These are phyloP conservation scores for Spinus pinus DNA, from an alignment of 2,797 vertebrate species.

Conservation along the genomic window DNA sequence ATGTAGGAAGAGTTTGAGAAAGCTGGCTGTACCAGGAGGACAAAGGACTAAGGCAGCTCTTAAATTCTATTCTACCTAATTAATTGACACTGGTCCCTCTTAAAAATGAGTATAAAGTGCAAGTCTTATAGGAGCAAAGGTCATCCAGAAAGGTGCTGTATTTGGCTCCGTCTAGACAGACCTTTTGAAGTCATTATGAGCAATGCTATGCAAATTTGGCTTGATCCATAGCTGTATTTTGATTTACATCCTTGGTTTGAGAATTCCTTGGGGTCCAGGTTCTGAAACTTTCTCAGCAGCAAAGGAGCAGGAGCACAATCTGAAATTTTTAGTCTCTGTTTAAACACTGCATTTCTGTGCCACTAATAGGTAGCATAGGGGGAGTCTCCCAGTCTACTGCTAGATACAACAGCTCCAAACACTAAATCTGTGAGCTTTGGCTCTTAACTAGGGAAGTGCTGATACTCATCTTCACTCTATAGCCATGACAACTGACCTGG, in stretches of 20 bases:
- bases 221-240: neutral
- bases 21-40: neutral
- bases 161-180: neutral
- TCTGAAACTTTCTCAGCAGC: neutral
- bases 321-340: neutral
- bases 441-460: neutral
- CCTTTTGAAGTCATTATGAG: neutral
- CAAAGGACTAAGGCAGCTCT: neutral
- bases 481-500: neutral
- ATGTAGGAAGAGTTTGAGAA: neutral
- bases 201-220: neutral
- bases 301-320: neutral
- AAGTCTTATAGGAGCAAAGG: neutral
- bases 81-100: neutral
- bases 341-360: neutral
- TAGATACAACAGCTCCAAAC: neutral
- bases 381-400: neutral
- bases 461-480: neutral
- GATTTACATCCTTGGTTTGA: neutral
- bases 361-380: neutral
- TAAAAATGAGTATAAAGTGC: neutral
- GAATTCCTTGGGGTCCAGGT: neutral
- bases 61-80: neutral
- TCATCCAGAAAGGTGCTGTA: neutral
- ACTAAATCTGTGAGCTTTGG: neutral